Evolutionary conservation across 1,140 invertebrate species (phyloP), one percentile per base, ranked within the genome.

Genomic region (Lutraria rhynchaena): DNA sequence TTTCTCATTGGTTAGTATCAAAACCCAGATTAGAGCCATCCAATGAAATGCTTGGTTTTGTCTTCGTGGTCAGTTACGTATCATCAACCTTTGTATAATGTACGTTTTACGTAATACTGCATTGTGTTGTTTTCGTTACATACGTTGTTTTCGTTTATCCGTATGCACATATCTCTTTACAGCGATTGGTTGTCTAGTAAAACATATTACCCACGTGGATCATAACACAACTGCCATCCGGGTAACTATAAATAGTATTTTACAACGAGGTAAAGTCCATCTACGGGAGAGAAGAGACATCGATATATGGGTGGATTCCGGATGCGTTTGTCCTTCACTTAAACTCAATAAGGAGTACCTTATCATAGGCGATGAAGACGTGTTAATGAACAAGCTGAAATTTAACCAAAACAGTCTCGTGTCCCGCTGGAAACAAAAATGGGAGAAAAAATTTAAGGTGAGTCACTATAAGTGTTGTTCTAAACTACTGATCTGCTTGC

Each of bases 361-460:
- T 5, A 73, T 81, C 13, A 60, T 81, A n/a, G 41, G 78, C 9
- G 17, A 61, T 11, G 78, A 81, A 27, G 69, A 81, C 9, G 57
- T 73, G 1, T 24, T 74, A 46, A 19, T 74, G 24, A 70, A 81
- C n/a, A 70, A 57, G 41, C 31, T 81, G 3, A 35, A 46, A 33
- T 81, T 51, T 37, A 63, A 27, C 17, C 41, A 81, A 9, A 37
- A 63, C 13, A 81, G 69, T 15, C 44, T 81, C 13, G 69, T 81
- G 17, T 41, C 69, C 1, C 22, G 58, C 51, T 81, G 78, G 78
- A 71, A 81, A 19, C n/a, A 31, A 22, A 81, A 81, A 37, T 81
- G 78, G 78, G 78, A 73, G n/a, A 63, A 31, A 33, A 81, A 81
- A 19, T 81, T 81, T 24, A 73, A 51, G 60, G 78, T 81, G 37